Evolutionary conservation across 2,888 invertebrate genomes (phyloP).

Genomic region (Drosophila nr. fundita): DNA sequence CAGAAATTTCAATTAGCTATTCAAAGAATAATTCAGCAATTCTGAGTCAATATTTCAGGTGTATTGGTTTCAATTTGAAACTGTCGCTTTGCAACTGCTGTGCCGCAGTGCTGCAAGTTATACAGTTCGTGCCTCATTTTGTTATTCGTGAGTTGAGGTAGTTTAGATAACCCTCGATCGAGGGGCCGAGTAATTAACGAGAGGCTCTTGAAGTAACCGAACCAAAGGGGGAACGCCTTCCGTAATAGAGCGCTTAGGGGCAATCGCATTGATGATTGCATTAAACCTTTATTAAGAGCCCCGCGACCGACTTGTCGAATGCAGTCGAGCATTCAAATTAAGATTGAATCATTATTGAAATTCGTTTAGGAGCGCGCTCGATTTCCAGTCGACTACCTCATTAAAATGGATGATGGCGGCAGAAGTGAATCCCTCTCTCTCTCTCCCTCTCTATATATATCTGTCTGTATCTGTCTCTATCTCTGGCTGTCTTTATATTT

Average conservation of each 20-base stretch:
- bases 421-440: conserved; percentile 3
- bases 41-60: not conserved
- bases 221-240: conserved; percentile 42
- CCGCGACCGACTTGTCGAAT: conserved; percentile 28
- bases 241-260: conserved; percentile 70
- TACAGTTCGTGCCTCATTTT: not conserved
- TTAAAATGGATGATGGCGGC: conserved; percentile 66
- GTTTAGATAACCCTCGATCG: not conserved
- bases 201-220: conserved; percentile 24
- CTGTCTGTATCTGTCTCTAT: not conserved
- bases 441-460: not conserved
- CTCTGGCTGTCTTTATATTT: not conserved
- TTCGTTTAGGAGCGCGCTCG: conserved; percentile 58
- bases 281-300: conserved; percentile 61
- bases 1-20: not conserved
- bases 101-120: not conserved
- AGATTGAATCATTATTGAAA: conserved; percentile 82
- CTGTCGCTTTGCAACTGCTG: not conserved
- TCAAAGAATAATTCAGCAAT: not conserved
- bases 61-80: not conserved
- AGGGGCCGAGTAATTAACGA: conserved; percentile 29
- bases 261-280: conserved; percentile 57
- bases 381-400: conserved; percentile 45
- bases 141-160: not conserved
- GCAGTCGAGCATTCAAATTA: conserved; percentile 71